Conservation (phyloP, 2,797 vertebrate genomes). For the Cyclopterus lumpus region DNA sequence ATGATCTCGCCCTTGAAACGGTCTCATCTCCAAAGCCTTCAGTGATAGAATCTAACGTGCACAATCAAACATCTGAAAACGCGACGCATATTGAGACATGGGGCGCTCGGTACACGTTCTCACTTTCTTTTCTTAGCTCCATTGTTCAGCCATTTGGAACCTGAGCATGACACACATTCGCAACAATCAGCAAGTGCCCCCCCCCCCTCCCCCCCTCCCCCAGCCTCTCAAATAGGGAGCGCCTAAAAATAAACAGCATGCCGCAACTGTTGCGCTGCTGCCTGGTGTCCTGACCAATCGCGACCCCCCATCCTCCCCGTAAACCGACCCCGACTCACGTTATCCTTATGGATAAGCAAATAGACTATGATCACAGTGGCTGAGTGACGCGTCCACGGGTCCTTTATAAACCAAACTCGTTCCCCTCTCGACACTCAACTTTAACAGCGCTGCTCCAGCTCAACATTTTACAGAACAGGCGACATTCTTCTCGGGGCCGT, state of each 20-base stretch:
- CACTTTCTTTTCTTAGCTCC: slow-evolving; percentile 75
- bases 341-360: slow-evolving; percentile 79
- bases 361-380: slow-evolving; percentile 83
- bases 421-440: slow-evolving; percentile 67
- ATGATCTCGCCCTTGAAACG: slow-evolving; percentile 63
- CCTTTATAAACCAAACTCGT: slow-evolving; percentile 78
- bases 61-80: background rate
- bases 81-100: background rate
- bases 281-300: slow-evolving; percentile 75
- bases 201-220: slow-evolving; percentile 15
- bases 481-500: slow-evolving; percentile 48
- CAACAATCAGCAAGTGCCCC: slow-evolving; percentile 63
- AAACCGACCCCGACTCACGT: slow-evolving; percentile 69
- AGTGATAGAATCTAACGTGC: background rate
- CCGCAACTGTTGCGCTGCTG: slow-evolving; percentile 72
- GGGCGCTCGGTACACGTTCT: slow-evolving; percentile 21
- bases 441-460: slow-evolving; percentile 53
- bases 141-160: slow-evolving; percentile 67
- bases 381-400: slow-evolving; percentile 82
- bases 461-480: slow-evolving; percentile 37
- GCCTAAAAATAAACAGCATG: slow-evolving; percentile 85
- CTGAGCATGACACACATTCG: slow-evolving; percentile 68
- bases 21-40: background rate
- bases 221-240: slow-evolving; percentile 74
- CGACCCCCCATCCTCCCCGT: slow-evolving; percentile 49